Base-by-base conservation (phyloP, 2,888 invertebrate genomes). In the Yponomeuta plumbellus region DNA sequence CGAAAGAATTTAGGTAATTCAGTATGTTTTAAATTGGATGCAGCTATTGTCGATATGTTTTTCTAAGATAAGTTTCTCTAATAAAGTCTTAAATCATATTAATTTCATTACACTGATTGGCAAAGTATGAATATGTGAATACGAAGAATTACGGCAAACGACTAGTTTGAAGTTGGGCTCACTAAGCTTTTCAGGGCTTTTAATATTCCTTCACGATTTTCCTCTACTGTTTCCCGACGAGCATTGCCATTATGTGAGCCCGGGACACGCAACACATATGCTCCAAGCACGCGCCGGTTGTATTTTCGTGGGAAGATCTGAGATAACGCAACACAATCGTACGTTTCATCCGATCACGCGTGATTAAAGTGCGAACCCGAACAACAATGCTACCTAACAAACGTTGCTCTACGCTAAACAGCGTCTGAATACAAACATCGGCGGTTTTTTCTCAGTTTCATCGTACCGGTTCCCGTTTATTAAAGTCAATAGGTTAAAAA, bases 341-440 rank as follows among this genome's bases (percentile, higher is more conserved):
- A 84, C 86, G 87, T 88, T 34, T 89, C 88, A 85, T 85, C 84
- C 76, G 78, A 87, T 83, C 84, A 85, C 81, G 84, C 84, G 81
- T 88, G 86, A 88, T 88, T 84, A 84, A 87, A 84, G 83, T 85
- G 88, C 76, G 86, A 86, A 85, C 78, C 74, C 69, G 26, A 17
- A 77, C 75, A 80, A 86, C 85, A 88, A 85, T 83, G 76, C 75
- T 74, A 77, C 76, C 75, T 74, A 77, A 74, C 74, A 76, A 75
- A 76, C 73, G 73, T 59, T 64, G 66, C 58, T 67, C 61, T 68
- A 68, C 70, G 68, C 69, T 69, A 66, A 68, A 72, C 70, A 63
- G 67, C 68, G 68, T 67, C 68, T 70, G 69, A 70, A 73, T 70
- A 69, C 70, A 69, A 68, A 69, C 67, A 68, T 57, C 52, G 58